Conservation (phyloP, 2,113 vertebrate genomes). For the Casuarius casuarius region DNA sequence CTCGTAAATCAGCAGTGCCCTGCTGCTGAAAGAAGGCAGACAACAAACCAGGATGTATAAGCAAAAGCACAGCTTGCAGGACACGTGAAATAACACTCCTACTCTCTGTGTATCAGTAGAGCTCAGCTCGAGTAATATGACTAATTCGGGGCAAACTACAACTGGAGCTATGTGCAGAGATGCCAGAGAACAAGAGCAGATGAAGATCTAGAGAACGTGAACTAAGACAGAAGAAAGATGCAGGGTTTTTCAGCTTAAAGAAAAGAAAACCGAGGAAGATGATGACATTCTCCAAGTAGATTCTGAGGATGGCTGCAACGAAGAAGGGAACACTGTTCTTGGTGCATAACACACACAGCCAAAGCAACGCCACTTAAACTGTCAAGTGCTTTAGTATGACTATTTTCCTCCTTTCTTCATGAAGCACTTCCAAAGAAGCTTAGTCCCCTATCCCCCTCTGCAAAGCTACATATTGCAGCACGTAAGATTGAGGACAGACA, state of each 20-base stretch:
- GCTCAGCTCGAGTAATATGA: background rate
- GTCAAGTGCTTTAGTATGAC: background rate
- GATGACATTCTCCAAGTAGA: background rate
- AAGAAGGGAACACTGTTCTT: background rate
- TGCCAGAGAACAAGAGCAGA: background rate
- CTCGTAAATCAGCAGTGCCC: background rate
- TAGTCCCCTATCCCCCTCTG: background rate
- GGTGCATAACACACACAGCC: background rate
- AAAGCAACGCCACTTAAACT: background rate
- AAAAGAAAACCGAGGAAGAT: background rate
- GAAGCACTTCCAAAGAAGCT: background rate
- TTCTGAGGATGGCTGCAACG: background rate
- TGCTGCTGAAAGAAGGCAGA: background rate
- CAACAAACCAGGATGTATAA: background rate
- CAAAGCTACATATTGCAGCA: background rate
- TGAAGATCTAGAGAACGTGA: background rate
- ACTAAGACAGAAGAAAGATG: background rate
- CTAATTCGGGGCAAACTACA: background rate
- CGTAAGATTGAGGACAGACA: background rate
- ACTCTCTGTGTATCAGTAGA: background rate
- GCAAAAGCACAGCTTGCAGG: constrained; percentile 48
- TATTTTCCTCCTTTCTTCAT: background rate
- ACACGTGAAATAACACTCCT: constrained; percentile 36
- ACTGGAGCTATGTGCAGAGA: background rate
- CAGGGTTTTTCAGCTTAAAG: background rate